Conservation (phyloP, 2,888 invertebrate genomes). For the Phyto melanocephala region DNA sequence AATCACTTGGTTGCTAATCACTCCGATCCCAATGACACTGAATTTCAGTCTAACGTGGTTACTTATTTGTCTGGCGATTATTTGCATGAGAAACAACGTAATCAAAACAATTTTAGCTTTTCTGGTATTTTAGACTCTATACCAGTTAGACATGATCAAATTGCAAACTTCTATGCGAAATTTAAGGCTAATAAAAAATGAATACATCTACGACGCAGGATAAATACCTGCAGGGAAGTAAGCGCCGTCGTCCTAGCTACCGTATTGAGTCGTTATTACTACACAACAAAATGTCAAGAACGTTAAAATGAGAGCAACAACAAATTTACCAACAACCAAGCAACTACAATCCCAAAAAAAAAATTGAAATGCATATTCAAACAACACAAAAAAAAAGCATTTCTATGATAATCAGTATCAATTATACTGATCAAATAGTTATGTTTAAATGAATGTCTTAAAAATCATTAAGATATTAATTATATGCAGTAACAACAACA, state of each 20-base stretch:
- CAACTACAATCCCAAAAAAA: constrained; percentile 34
- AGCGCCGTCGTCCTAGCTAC: constrained; percentile 60
- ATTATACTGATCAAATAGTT: constrained; percentile 42
- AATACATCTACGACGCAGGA: constrained; percentile 68
- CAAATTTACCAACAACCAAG: constrained; percentile 40
- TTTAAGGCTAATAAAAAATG: constrained; percentile 85
- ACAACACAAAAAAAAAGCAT: constrained; percentile 10
- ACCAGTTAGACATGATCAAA: constrained; percentile 89
- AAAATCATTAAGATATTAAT: constrained; percentile 31
- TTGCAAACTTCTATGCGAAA: constrained; percentile 89
- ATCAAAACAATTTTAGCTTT: constrained; percentile 83
- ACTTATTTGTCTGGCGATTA: constrained; percentile 87
- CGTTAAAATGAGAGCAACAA: constrained; percentile 55
- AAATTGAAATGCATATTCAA: constrained; percentile 34
- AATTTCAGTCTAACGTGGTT: constrained; percentile 81
- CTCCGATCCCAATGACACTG: constrained; percentile 79
- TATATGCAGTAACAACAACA: constrained; percentile 36
- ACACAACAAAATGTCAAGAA: constrained; percentile 60
- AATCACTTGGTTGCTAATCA: constrained; percentile 79
- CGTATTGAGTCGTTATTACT: constrained; percentile 59
- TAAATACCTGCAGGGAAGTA: constrained; percentile 66
- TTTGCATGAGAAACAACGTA: constrained; percentile 76
- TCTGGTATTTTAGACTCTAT: constrained; percentile 88
- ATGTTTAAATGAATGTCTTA: constrained; percentile 26
- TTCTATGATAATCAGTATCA: constrained; percentile 41